Evolutionary conservation across 2,797 vertebrate species (phyloP), one percentile per base, ranked within the genome.

Genomic region (Crenuchus spilurus): DNA sequence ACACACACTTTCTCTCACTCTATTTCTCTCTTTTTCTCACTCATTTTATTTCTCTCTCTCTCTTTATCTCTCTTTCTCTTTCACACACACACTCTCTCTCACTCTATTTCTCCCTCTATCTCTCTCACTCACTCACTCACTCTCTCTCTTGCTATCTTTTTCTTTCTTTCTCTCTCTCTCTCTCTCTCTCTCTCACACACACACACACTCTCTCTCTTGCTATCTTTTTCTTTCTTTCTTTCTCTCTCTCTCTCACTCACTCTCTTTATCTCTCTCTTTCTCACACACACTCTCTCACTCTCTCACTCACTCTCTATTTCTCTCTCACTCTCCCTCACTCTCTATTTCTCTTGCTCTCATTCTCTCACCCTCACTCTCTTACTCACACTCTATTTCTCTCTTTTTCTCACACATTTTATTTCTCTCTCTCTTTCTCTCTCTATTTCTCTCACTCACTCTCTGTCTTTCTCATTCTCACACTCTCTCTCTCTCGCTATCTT

Each of bases 31-130:
- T 62, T 11, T 52, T 31, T 61, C 7, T 49, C 2, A 26, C 87
- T n/a, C 30, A 31, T 14, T 57, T 14, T 18, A 30, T 35, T 33
- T 24, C 58, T 26, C 16, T 62, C 4, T 55, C 9, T 70, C 48
- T 51, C 5, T 71, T 18, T 26, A 7, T 18, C 46, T 63, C 28
- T 35, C 35, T 54, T 54, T 62, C 16, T 52, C 39, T 61, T 5
- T 49, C 2, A 26, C 87, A 98, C 97, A 90, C 90, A 20, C 94
- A 94, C 83, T 92, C 99, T 51, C 91, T 94, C 85, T 98, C 96
- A 81, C 97, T 99, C 90, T 98, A 97, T 83, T 95, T n/a, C n/a
- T n/a, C n/a, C n/a, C 95, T 39, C 90, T 98, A 90, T 94, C 96
- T 24, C 87, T 99, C 87, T n/a, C 30, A 31, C 28, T 57, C n/a